Conservation (phyloP, 2,797 vertebrate genomes). For the Tragopan temminckii region DNA sequence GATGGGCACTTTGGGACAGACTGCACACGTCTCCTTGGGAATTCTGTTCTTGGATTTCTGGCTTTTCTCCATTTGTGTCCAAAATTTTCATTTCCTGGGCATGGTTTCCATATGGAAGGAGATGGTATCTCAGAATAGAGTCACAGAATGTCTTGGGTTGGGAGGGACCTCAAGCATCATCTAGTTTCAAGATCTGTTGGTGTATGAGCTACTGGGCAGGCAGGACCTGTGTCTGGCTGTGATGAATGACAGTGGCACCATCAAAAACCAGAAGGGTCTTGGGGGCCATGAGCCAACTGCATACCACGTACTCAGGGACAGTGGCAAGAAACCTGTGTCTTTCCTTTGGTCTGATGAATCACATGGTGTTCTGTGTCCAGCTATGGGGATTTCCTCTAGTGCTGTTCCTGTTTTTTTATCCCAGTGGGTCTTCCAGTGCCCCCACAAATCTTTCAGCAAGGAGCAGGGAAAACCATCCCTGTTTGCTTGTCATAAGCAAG, state of each 20-base stretch:
- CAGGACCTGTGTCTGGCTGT: background rate
- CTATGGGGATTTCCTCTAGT: rapidly evolving
- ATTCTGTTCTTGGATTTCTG: background rate
- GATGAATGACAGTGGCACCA: background rate
- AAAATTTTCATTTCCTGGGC: background rate
- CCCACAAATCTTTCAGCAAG: background rate
- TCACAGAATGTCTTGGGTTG: no score
- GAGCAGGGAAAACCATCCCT: background rate
- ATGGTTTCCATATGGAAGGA: background rate
- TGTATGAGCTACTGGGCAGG: background rate
- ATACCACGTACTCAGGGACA: background rate
- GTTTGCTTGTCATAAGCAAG: background rate
- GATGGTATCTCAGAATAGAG: background rate
- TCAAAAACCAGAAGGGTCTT: background rate
- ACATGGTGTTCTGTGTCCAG: background rate
- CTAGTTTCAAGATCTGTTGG: rapidly evolving
- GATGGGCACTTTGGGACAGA: no score
- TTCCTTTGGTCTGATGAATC: background rate
- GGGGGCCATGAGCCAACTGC: background rate
- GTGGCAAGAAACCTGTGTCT: background rate
- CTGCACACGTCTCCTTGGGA: background rate
- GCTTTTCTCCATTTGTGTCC: background rate
- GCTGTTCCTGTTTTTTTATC: background rate
- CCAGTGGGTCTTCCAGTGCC: background rate
- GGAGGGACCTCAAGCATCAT: no score